Evolutionary conservation across 2,113 vertebrate species (phyloP), one percentile per base, ranked within the genome.

Genomic region (Lasiurus cinereus): DNA sequence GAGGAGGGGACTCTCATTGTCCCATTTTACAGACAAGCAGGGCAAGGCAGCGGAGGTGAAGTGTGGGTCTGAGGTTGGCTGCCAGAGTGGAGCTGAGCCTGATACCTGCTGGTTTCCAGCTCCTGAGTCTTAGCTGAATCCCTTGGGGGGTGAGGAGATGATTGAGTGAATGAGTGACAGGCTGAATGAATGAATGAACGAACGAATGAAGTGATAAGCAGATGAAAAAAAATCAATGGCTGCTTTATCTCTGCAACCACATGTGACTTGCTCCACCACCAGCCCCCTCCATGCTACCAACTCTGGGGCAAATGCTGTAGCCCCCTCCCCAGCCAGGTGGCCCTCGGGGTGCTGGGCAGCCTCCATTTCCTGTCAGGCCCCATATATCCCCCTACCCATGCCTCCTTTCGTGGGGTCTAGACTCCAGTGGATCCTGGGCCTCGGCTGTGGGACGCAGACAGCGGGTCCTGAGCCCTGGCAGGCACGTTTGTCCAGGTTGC

Each of bases 331-430:
- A 6, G 11, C 46, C 24, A 29, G 46, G 31, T 12, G 43, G 15
- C 62, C 11, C 22, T 13, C 7, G 70, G 3, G 18, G 29, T 24
- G 11, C 48, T 1, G 24, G 19, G 46, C 2, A 29, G 11, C n/a
- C 18, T 79, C 9, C 18, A 5, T 31, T 88, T 66, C 56, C 72
- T 12, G 36, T 22, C 0, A 13, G 69, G 13, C 15, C 22, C n/a
- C 29, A 6, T 7, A 2, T 1, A 1, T 6, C 3, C 14, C 13
- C 36, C n/a, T 7, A 5, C 5, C 10, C 19, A 12, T 6, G 21
- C 24, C 50, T 70, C 22, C 3, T 4, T 31, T 24, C 6, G 7
- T 4, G 46, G 24, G 4, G 3, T 70, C 39, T 70, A 14, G 76
- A 46, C 4, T 54, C 18, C 22, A 1, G 31, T 5, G 46, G 27